Base-by-base conservation (phyloP, 1,140 invertebrate species). In the Drosophila virilis region DNA sequence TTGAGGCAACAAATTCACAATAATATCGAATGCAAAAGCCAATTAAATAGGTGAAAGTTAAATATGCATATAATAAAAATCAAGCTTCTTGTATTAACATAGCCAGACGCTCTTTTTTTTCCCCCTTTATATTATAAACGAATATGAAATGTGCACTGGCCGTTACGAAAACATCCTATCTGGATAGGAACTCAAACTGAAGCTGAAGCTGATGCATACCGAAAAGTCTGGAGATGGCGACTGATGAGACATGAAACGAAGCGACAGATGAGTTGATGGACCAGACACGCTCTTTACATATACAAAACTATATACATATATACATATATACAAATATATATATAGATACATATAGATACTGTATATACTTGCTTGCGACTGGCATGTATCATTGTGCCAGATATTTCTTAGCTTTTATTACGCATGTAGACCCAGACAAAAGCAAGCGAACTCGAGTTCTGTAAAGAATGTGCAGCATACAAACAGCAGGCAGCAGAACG, bases 371-470 rank as follows among this genome's bases (percentile, higher is more conserved):
- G n/a, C 7, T 15, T 45, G 22, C 42, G 42, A 15, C 13, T 45
- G 50, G 46, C 33, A 35, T 55, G 48, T 15, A 13, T 51, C 62
- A 55, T 55, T 57, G 52, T 59, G 33, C 42, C 43, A 70, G 59
- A 45, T 62, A 80, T 80, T 84, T 69, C 66, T 71, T 80, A 73
- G 72, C 77, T 84, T 84, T 84, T 84, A 77, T 84, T 84, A 80
- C 80, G 84, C 76, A 80, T 67, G 71, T 13, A 58, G 10, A 40
- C 38, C 51, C 69, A 55, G 52, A 48, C 52, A 67, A 67, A 64
- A 28, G 38, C 38, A 51, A 77, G 62, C 48, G 33, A 40, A 64
- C 17, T 50, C 52, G n/a, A 62, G 40, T 73, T 62, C 46, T 66
- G 65, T 66, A 73, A 55, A 59, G 69, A 72, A 66, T 72, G 51